Evolutionary conservation across 2,113 vertebrate species (phyloP).

Genomic region (Halcyon malimbica): DNA sequence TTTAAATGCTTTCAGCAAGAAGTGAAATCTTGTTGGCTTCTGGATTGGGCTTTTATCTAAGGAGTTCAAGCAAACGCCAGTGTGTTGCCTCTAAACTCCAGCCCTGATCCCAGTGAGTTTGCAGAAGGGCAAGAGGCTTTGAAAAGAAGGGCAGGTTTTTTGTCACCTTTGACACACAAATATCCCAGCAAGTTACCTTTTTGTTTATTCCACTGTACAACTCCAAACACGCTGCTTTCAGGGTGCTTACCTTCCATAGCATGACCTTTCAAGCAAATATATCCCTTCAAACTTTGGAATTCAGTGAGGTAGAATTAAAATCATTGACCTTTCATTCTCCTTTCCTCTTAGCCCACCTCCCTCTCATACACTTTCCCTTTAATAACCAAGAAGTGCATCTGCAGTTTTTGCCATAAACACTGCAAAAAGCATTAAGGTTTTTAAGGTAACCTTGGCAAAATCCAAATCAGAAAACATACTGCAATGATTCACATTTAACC

Average conservation of each 20-base stretch:
- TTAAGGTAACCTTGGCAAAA: constrained; percentile 57
- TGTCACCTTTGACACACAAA: constrained; percentile 69
- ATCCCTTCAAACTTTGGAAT: constrained; percentile 62
- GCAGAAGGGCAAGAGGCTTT: constrained; percentile 62
- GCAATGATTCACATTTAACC: constrained; percentile 61
- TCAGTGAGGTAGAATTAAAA: constrained; percentile 64
- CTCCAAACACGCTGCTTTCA: background rate
- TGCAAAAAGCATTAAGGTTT: constrained; percentile 50
- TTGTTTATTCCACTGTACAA: constrained; percentile 63
- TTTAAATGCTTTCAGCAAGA: background rate
- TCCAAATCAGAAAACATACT: constrained; percentile 51
- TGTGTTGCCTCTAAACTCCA: constrained; percentile 54
- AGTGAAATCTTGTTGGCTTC: constrained; percentile 23
- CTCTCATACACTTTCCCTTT: constrained; percentile 35
- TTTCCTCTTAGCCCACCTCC: constrained; percentile 20
- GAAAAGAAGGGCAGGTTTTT: constrained; percentile 28
- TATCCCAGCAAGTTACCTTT: constrained; percentile 54
- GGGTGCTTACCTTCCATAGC: constrained; percentile 49
- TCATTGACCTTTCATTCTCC: constrained; percentile 63
- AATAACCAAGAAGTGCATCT: constrained; percentile 64
- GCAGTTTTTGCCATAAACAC: constrained; percentile 63
- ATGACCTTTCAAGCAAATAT: constrained; percentile 62
- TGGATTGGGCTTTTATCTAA: constrained; percentile 34
- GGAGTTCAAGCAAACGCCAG: constrained; percentile 64
- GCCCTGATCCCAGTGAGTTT: constrained; percentile 45